A percentile compares a stretch with the other conserved stretches of the same genome.
Evolutionary conservation across 2,797 vertebrate species (phyloP).

Genomic region (Poliocrania exsul): DNA sequence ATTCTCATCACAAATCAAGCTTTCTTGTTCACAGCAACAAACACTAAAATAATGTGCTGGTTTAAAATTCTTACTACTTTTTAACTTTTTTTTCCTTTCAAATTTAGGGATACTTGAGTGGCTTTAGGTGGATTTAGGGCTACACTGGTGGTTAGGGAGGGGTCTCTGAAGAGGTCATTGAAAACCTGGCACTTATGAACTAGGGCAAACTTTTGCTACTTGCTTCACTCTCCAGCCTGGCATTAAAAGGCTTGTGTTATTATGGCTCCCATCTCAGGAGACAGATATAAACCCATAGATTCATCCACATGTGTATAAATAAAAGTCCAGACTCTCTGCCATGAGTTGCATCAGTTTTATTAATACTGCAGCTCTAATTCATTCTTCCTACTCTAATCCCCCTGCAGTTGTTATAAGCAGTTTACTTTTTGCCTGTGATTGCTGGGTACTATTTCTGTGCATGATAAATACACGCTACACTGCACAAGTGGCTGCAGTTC

Average conservation of each 20-base stretch:
- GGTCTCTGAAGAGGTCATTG: neutral
- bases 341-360: neutral
- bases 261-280: neutral
- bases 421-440: neutral
- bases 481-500: neutral
- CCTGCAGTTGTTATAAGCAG: neutral
- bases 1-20: constrained; percentile 42
- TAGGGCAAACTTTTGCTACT: neutral
- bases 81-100: neutral
- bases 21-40: constrained; percentile 22
- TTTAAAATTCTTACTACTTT: neutral
- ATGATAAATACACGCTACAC: neutral
- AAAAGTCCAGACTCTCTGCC: neutral
- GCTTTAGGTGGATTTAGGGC: neutral
- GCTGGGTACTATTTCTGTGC: neutral
- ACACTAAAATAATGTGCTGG: neutral
- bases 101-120: neutral
- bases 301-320: neutral
- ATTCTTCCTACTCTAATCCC: neutral
- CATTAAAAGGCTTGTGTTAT: neutral
- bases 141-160: neutral
- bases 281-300: neutral
- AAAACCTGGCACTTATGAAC: neutral
- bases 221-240: neutral
- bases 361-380: neutral